Conservation (phyloP, 2,888 invertebrate species). For the Prosapia bicincta region DNA sequence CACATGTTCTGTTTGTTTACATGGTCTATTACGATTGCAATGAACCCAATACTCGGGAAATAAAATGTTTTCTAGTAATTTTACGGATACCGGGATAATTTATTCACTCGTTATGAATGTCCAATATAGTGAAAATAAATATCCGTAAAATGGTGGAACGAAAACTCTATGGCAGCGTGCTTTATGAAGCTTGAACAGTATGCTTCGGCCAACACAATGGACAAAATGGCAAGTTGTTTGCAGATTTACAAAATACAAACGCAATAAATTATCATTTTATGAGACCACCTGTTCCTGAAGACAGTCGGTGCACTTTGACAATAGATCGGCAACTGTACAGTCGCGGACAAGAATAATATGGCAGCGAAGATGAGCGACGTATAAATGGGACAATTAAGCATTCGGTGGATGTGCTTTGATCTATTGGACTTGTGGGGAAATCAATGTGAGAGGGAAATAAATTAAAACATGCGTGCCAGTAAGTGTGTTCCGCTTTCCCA, state of each 20-base stretch:
- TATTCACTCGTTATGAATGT: neutral
- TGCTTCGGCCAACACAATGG: slow-evolving; percentile 26
- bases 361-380: neutral
- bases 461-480: too few species aligned
- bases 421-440: too few species aligned
- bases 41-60: too few species aligned
- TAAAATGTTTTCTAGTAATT: too few species aligned
- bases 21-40: too few species aligned
- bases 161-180: slow-evolving; percentile 8
- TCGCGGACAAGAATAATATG: neutral
- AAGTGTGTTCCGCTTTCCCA: too few species aligned
- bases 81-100: too few species aligned
- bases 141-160: neutral
- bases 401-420: neutral
- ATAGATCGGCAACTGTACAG: slow-evolving; percentile 10
- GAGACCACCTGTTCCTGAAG: slow-evolving; percentile 24
- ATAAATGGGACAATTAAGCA: neutral
- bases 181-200: slow-evolving; percentile 24
- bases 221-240: slow-evolving; percentile 30
- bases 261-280: slow-evolving; percentile 28
- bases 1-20: too few species aligned
- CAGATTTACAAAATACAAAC: slow-evolving; percentile 29
- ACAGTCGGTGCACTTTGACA: slow-evolving; percentile 23
- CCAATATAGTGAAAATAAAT: neutral
- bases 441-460: too few species aligned